Percentiles rank a stretch among this genome's conserved stretches.
phyloP scores from a whole-genome alignment of 1,140 invertebrate genomes.

The Carposina sasakii region DNA sequence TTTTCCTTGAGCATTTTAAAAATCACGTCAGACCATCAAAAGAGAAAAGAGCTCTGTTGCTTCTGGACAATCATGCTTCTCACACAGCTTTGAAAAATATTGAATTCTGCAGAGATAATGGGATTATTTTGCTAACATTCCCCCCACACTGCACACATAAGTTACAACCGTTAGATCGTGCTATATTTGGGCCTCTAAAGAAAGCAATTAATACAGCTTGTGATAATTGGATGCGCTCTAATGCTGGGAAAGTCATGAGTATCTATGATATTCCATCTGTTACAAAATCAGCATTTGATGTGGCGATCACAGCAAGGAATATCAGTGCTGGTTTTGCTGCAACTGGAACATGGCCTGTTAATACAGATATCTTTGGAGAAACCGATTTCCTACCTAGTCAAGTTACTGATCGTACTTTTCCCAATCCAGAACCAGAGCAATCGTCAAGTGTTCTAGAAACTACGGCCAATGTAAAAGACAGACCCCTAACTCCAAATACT shows the following conservation, averaged over 20 bases:
- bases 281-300: constrained; percentile 12
- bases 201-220: constrained; percentile 13
- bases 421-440: too few relatives aligned
- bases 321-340: constrained; percentile 57
- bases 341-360: constrained; percentile 56
- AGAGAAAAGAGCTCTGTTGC: constrained; percentile 1
- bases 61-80: constrained; percentile 13
- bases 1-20: constrained; percentile 15
- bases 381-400: constrained; percentile 42
- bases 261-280: constrained; percentile 15
- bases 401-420: constrained; percentile 33
- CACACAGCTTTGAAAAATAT: constrained; percentile 1
- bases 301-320: constrained; percentile 49
- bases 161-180: constrained; percentile 12
- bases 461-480: too few relatives aligned
- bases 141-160: background rate
- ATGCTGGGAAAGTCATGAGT: constrained; percentile 9
- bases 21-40: constrained; percentile 11
- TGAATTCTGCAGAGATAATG: background rate
- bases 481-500: too few relatives aligned
- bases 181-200: constrained; percentile 14
- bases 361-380: constrained; percentile 49
- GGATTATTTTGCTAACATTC: background rate
- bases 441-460: too few relatives aligned
- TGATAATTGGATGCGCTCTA: constrained; percentile 13